Evolutionary conservation across 2,113 vertebrate species (phyloP), one percentile per base, ranked within the genome.

Genomic region (Empidonax alnorum): DNA sequence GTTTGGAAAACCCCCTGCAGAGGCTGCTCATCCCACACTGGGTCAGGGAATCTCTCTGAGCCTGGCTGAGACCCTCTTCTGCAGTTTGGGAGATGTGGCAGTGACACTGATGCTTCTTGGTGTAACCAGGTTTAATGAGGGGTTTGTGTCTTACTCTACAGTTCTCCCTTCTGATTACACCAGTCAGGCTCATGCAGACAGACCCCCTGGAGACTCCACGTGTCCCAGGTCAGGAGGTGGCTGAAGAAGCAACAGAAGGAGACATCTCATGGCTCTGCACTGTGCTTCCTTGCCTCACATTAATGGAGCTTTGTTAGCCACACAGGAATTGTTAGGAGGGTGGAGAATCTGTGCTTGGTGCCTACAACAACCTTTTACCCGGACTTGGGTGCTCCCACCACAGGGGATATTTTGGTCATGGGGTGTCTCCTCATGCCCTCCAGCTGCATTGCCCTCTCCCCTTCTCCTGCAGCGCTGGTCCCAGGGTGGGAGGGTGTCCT

Each of bases 31-130:
- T 65, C 53, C 84, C 41, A 2, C 2, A 69, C 84, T 18, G 33
- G 47, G 56, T 49, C 47, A 49, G 46, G 37, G 22, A 13, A 58
- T 22, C 61, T 52, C 50, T 15, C 65, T 8, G 0, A 4, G 4
- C 7, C 42, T 5, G 41, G 3, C 15, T 10, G 31, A 27, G 58
- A 33, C 4, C 14, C 53, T 20, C 55, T 83, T 30, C 74, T 66
- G 73, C 23, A 2, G 18, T 5, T 2, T 28, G 67, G 62, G 47
- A 86, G 44, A 27, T 0, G 22, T 24, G 47, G 17, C 39, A 33
- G 62, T 3, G 44, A 8, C 14, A 15, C 20, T 0, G 2, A 0
- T 6, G 13, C 6, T n/a, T 4, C 24, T 13, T 6, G 49, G 41
- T 6, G 69, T 77, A 3, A 31, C 0, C 23, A 7, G 53, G 80